Evolutionary conservation across 2,113 vertebrate genomes (phyloP).

Genomic region (Trichechus manatus): DNA sequence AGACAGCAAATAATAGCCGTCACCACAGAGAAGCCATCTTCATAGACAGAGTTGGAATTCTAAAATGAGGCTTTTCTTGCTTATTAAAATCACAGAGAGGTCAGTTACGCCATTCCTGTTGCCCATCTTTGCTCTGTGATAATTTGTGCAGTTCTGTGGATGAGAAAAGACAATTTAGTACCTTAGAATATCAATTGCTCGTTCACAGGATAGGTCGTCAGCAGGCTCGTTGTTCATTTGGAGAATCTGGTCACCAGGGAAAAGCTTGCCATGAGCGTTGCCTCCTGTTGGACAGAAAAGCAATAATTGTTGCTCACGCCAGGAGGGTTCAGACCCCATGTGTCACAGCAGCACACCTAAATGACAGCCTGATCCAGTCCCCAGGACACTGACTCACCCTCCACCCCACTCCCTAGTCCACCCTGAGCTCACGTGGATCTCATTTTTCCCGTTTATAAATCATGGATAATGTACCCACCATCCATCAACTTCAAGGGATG

Average conservation of each 20-base stretch:
- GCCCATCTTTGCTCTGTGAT: neutral
- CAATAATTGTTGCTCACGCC: neutral
- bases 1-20: neutral
- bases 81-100: neutral
- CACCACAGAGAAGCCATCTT: neutral
- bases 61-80: neutral
- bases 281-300: conserved; percentile 89
- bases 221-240: conserved; percentile 91
- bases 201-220: conserved; percentile 90
- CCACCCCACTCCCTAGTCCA: neutral
- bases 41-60: neutral
- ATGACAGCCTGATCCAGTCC: neutral
- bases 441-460: conserved; percentile 25
- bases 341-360: neutral
- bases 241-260: conserved; percentile 94
- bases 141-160: neutral
- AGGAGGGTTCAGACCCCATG: neutral
- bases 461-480: neutral
- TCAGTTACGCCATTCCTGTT: neutral
- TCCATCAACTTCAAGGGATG: neutral
- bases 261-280: conserved; percentile 95
- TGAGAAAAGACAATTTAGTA: conserved; percentile 76
- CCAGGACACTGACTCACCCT: neutral
- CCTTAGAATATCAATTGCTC: conserved; percentile 93
- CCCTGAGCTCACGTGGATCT: neutral